phyloP scores from a whole-genome alignment of 1,140 invertebrate genomes.

The Scaptomyza montana region DNA sequence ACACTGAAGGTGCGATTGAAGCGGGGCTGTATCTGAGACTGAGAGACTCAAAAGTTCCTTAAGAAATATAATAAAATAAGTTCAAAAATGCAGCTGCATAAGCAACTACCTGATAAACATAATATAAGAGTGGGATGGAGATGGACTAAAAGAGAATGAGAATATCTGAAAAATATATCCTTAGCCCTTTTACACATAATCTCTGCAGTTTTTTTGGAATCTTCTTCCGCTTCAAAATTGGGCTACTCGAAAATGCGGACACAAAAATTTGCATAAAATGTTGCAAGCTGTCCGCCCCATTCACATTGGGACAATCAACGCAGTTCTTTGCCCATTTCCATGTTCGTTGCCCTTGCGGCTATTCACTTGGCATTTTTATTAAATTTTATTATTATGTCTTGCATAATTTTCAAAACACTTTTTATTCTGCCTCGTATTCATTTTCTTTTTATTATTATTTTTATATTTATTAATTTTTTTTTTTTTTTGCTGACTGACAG shows the following conservation, averaged over 20 bases:
- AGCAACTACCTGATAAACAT: constrained; percentile 76
- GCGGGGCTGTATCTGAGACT: background rate
- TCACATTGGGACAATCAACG: constrained; percentile 55
- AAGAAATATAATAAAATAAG: constrained; percentile 75
- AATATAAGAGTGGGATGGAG: constrained; percentile 3
- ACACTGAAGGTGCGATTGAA: constrained; percentile 10
- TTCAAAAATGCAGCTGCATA: constrained; percentile 66
- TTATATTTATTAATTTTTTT: background rate
- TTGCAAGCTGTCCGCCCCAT: constrained; percentile 37
- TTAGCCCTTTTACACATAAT: constrained; percentile 48
- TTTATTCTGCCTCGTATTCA: constrained; percentile 9
- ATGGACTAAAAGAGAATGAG: too few species aligned
- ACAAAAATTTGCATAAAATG: constrained; percentile 73
- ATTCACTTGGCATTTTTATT: constrained; percentile 61
- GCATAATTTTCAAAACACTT: constrained; percentile 65
- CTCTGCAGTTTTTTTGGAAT: constrained; percentile 16
- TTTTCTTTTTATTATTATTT: too few species aligned
- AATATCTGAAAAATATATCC: background rate
- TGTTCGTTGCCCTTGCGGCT: constrained; percentile 10
- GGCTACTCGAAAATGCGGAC: constrained; percentile 35
- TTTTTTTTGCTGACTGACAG: constrained; percentile 8
- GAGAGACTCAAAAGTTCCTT: constrained; percentile 4
- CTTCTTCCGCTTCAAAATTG: constrained; percentile 13
- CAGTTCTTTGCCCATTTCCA: constrained; percentile 9
- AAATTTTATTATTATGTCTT: constrained; percentile 80